These are phyloP conservation scores for Nephrocerus scutellatus DNA, from an alignment of 2,888 invertebrate species.

Conservation along the genomic window DNA sequence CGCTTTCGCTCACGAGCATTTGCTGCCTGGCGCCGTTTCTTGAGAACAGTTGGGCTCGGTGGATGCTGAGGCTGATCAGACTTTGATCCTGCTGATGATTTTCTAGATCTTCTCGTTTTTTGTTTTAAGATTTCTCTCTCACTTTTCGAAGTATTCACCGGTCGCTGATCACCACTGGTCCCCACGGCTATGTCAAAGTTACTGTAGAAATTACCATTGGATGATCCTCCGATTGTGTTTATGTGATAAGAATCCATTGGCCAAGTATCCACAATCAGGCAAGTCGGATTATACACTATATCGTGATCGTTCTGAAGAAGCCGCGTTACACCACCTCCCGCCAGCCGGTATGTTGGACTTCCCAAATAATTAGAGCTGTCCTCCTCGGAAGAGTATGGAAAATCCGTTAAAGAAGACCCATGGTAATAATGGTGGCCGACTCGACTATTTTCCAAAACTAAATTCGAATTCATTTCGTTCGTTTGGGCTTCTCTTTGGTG, in stretches of 20 bases:
- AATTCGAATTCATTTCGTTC: neutral
- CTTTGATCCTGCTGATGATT: constrained; percentile 6
- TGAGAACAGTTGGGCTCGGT: constrained; percentile 54
- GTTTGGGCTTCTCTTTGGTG: constrained; percentile 1
- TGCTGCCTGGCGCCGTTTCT: constrained; percentile 61
- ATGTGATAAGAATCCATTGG: neutral
- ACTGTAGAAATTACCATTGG: neutral
- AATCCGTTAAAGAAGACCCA: constrained; percentile 23
- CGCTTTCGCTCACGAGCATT: constrained; percentile 67
- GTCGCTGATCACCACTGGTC: too few species aligned
- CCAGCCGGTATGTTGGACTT: constrained; percentile 35
- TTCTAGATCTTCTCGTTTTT: too few species aligned
- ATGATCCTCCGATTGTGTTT: too few species aligned
- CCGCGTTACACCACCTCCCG: constrained; percentile 1
- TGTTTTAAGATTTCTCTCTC: too few species aligned
- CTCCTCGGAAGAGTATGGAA: constrained; percentile 39
- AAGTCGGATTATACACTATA: neutral
- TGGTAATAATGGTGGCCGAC: neutral
- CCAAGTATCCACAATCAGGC: neutral
- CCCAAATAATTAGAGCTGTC: constrained; percentile 35
- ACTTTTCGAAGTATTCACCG: too few species aligned
- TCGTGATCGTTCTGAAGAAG: neutral
- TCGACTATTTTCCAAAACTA: neutral
- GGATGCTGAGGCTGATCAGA: constrained; percentile 26
- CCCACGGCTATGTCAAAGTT: neutral